Evolutionary conservation across 2,888 invertebrate genomes (phyloP), one percentile per base, ranked within the genome.

Genomic region (Caenorhabditis zanzibari): DNA sequence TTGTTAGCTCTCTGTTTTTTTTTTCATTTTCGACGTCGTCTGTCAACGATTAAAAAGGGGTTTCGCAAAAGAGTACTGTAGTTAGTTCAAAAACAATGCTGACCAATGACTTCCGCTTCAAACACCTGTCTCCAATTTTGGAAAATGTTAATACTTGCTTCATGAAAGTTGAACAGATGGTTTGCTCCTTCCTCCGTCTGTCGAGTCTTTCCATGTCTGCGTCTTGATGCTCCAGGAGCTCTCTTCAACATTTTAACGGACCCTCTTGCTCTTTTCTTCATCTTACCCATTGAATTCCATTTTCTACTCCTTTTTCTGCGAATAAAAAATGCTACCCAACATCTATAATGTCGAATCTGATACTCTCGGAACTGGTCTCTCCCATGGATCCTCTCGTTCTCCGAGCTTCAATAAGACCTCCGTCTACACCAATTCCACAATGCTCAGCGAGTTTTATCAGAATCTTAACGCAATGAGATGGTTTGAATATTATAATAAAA

Each of bases 361-460:
- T 47, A 66, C 69, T 41, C 68, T 72, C 16, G 73, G 69, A n/a
- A 24, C 68, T 4, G 61, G 73, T 9, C 28, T 75, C 3, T 28
- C 64, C 3, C 74, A 71, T 54, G 69, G 79, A 54, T 56, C 71
- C 4, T 79, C 82, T 32, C 41, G 84, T 35, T 80, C 84, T n/a
- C 84, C 84, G 1, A 68, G 32, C 32, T 71, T 71, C 38, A 66
- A 68, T 19, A 69, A 77, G 24, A 66, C 75, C 7, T 73, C 79
- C 22, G 52, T 80, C 9, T 84, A 73, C 59, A 41, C 63, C 1
- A 84, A 84, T 61, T 64, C 81, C 1, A 81, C 82, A 24, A 74
- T 85, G 72, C 54, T 71, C 26, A 76, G 76, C 28, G 84, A 84
- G 7, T 84, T 84, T 66, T 81, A 72, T 49, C 58, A 71, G 24